phyloP scores from a whole-genome alignment of 2,888 invertebrate species.

The Brachyptera putata region DNA sequence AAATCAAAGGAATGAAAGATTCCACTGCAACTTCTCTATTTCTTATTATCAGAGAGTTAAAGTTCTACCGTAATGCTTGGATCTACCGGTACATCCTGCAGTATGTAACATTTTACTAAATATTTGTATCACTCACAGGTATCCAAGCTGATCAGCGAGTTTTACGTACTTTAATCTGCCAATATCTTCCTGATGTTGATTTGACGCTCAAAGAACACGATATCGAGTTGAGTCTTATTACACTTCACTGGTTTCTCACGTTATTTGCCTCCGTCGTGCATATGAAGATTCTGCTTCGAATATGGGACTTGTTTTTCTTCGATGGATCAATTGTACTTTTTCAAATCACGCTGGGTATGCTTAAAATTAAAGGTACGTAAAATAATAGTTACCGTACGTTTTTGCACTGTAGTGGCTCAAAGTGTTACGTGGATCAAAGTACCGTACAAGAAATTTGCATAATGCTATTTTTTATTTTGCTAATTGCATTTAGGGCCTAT shows the following conservation, averaged over 20 bases:
- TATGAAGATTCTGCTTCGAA: conserved; percentile 85
- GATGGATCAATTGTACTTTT: conserved; percentile 94
- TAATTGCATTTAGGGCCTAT: neutral
- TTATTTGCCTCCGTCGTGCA: conserved; percentile 95
- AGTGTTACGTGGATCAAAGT: too few relatives aligned
- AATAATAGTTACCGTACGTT: neutral
- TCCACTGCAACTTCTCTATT: too few relatives aligned
- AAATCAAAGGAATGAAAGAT: too few relatives aligned
- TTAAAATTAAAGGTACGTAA: conserved; percentile 64
- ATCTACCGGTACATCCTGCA: too few relatives aligned
- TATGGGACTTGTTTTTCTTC: conserved; percentile 97
- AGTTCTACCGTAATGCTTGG: too few relatives aligned
- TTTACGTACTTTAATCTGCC: conserved; percentile 84
- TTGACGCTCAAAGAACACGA: conserved; percentile 90
- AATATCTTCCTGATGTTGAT: conserved; percentile 85
- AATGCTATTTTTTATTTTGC: too few relatives aligned
- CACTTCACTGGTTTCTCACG: conserved; percentile 96
- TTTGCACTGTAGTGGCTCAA: too few relatives aligned
- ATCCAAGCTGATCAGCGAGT: conserved; percentile 96
- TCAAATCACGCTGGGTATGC: conserved; percentile 90
- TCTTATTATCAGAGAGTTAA: too few relatives aligned
- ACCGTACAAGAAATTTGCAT: too few relatives aligned
- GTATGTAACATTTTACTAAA: too few relatives aligned
- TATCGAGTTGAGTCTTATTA: conserved; percentile 90
- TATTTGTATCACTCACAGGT: too few relatives aligned